phyloP scores from a whole-genome alignment of 2,113 vertebrate genomes.

The Lamprotornis superbus region DNA sequence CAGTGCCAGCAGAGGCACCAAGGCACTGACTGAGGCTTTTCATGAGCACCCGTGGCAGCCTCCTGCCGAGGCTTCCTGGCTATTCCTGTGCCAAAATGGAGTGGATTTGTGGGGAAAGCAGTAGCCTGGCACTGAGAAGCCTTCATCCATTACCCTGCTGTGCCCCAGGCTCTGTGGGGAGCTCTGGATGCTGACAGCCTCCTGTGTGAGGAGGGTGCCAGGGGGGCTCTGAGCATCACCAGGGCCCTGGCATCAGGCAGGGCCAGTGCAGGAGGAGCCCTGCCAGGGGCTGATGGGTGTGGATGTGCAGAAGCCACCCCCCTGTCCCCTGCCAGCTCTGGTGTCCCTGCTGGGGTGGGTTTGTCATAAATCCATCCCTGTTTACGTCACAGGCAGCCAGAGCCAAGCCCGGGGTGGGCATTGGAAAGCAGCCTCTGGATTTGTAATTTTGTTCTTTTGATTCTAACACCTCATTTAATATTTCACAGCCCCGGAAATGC shows the following conservation, averaged over 20 bases:
- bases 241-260: fast-evolving
- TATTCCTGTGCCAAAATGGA: background rate
- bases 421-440: background rate
- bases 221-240: background rate
- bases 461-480: background rate
- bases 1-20: background rate
- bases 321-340: background rate
- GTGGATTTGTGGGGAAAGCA: background rate
- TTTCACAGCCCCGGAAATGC: background rate
- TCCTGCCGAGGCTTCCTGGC: background rate
- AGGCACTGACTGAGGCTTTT: background rate
- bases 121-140: background rate
- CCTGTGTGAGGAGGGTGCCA: background rate
- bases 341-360: background rate
- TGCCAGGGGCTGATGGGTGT: background rate
- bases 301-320: background rate
- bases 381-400: background rate
- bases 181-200: background rate
- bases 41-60: background rate
- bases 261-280: background rate
- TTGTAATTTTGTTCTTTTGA: background rate
- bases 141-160: background rate
- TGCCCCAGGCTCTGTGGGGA: background rate
- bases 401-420: background rate
- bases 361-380: background rate